phyloP scores from a whole-genome alignment of 2,797 vertebrate species.

The Thunnus albacares region DNA sequence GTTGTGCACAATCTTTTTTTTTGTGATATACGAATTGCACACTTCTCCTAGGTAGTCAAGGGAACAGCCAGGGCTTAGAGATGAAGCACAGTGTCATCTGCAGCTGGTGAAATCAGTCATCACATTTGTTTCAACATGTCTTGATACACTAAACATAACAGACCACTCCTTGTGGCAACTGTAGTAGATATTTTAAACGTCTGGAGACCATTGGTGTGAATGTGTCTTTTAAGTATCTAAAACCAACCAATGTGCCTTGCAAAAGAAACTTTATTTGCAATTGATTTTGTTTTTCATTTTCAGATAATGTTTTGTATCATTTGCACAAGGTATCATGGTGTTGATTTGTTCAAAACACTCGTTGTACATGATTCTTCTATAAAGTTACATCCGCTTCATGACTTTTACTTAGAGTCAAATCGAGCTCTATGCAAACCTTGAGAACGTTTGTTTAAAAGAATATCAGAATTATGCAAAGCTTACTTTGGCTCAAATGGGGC shows the following conservation, averaged over 20 bases:
- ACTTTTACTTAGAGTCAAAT: constrained; percentile 46
- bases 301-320: constrained; percentile 63
- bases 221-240: constrained; percentile 66
- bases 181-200: constrained; percentile 50
- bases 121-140: constrained; percentile 26
- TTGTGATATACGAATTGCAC: constrained; percentile 54
- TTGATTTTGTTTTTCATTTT: constrained; percentile 55
- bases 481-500: constrained; percentile 48
- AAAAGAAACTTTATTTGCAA: constrained; percentile 67
- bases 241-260: constrained; percentile 81
- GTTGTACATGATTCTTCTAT: constrained; percentile 60
- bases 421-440: constrained; percentile 68
- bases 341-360: constrained; percentile 57
- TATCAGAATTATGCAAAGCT: constrained; percentile 58
- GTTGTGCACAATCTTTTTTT: constrained; percentile 62
- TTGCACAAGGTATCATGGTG: constrained; percentile 55
- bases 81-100: constrained; percentile 55
- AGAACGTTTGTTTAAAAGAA: constrained; percentile 28
- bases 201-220: constrained; percentile 60
- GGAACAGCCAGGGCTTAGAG: constrained; percentile 52
- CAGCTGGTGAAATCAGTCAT: constrained; percentile 41
- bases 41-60: constrained; percentile 61
- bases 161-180: constrained; percentile 36
- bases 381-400: constrained; percentile 41
- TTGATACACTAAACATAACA: constrained; percentile 66